A percentile compares a stretch with the other conserved stretches of the same genome.
Conservation (phyloP, 2,888 invertebrate species). For the Lissocephala sabroskyi region DNA sequence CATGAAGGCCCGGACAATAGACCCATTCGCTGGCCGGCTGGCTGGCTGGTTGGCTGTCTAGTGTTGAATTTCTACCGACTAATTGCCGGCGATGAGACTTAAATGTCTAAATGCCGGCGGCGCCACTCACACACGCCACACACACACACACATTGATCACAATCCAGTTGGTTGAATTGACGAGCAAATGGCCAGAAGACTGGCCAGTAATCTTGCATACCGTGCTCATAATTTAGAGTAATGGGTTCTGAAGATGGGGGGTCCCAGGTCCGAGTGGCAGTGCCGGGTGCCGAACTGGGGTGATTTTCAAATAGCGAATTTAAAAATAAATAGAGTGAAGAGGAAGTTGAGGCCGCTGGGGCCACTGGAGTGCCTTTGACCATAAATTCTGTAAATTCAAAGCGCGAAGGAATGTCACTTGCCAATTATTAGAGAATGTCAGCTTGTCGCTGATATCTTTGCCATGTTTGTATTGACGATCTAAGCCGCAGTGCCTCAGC, state of each 20-base stretch:
- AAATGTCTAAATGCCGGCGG: conserved; percentile 41
- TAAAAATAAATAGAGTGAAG: no score
- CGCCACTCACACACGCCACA: conserved; percentile 39
- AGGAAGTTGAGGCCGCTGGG: no score
- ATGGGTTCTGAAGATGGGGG: conserved; percentile 26
- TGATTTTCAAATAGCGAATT: no score
- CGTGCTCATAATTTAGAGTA: conserved; percentile 40
- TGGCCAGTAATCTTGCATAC: conserved; percentile 53
- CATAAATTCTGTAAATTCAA: conserved; percentile 62
- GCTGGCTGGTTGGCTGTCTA: conserved; percentile 41
- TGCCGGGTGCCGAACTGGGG: no score
- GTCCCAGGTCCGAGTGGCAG: conserved; percentile 31
- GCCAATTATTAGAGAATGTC: conserved; percentile 63
- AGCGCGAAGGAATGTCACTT: conserved; percentile 62
- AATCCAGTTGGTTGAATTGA: conserved; percentile 4
- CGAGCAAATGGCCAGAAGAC: conserved; percentile 25
- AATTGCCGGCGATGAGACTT: conserved; percentile 47
- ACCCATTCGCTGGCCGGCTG: no score
- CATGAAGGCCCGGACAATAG: no score
- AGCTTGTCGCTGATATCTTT: conserved; percentile 61
- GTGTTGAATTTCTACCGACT: conserved; percentile 58
- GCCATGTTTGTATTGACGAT: conserved; percentile 63
- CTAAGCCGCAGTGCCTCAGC: conserved; percentile 25
- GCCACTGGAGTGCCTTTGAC: conserved; percentile 43
- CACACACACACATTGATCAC: conserved; percentile 4